Percentiles rank a stretch among this genome's conserved stretches.
Evolutionary conservation across 2,113 vertebrate species (phyloP).

Genomic region (Ceratotherium simum): DNA sequence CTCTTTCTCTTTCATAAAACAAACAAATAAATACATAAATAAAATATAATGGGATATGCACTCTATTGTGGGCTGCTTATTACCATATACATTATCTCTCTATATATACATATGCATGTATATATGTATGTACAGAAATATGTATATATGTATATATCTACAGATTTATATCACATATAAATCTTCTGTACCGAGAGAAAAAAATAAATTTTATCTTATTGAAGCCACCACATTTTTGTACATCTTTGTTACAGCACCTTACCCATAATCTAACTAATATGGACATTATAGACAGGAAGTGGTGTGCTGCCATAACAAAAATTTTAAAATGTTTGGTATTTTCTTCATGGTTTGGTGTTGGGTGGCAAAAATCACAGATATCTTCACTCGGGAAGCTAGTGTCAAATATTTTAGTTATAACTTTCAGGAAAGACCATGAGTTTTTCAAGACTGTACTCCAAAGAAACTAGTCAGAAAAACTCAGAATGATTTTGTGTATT

Average conservation of each 20-base stretch:
- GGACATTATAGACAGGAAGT: background rate
- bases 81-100: background rate
- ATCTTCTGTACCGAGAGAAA: background rate
- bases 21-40: background rate
- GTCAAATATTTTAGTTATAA: background rate
- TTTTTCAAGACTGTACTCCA: background rate
- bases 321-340: background rate
- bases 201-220: background rate
- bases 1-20: background rate
- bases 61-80: background rate
- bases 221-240: background rate
- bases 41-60: background rate
- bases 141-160: background rate
- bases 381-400: background rate
- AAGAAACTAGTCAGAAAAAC: background rate
- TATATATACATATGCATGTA: no score
- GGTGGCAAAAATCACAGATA: background rate
- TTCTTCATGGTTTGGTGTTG: background rate
- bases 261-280: background rate
- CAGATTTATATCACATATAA: background rate
- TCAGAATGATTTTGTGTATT: background rate
- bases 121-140: background rate
- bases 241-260: background rate
- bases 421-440: background rate
- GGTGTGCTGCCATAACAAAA: background rate